A percentile compares a stretch with the other conserved stretches of the same genome.
Evolutionary conservation across 2,797 vertebrate species (phyloP).

Genomic region (Dendrocincla tyrannina): DNA sequence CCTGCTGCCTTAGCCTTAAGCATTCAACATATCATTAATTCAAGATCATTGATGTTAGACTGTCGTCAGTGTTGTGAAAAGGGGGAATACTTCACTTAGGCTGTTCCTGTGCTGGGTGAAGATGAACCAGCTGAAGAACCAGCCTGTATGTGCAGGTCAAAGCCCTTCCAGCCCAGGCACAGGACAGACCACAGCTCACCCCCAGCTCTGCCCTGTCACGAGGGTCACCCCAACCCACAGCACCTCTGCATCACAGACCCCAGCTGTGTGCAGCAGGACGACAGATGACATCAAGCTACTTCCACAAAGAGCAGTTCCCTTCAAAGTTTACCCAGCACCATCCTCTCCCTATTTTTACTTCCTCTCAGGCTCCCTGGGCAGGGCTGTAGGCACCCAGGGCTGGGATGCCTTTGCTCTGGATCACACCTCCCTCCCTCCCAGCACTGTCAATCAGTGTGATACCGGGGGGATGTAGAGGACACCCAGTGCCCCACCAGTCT

Average conservation of each 20-base stretch:
- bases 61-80: neutral
- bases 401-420: neutral
- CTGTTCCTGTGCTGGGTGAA: neutral
- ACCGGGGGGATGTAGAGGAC: neutral
- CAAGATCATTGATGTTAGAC: neutral
- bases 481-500: neutral
- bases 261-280: neutral
- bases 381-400: neutral
- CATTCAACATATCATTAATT: constrained; percentile 51
- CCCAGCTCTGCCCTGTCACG: neutral
- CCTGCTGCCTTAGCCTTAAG: constrained; percentile 22
- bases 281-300: neutral
- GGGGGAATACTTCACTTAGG: neutral
- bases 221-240: neutral
- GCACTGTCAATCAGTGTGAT: neutral
- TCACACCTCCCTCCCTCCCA: neutral
- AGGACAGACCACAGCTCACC: neutral
- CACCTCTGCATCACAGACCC: neutral
- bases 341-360: neutral
- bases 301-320: neutral
- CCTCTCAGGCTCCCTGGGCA: neutral
- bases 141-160: neutral
- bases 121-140: neutral
- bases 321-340: neutral
- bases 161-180: neutral